Base-by-base conservation (phyloP, 2,888 invertebrate genomes). In the Ormyrus nitidulus region DNA sequence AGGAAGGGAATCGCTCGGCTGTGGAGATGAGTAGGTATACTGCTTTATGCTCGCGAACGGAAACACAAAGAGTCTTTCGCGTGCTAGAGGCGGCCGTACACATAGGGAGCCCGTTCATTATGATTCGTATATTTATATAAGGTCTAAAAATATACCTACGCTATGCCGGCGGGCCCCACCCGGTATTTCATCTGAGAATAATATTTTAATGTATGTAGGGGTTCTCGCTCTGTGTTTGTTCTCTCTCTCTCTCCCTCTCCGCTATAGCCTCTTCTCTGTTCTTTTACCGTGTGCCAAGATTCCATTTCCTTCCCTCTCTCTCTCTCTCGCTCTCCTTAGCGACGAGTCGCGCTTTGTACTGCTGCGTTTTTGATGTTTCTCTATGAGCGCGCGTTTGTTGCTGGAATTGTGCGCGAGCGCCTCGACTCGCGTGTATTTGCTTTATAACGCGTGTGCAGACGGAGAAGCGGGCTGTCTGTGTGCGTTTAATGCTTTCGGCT, bases 41-140 rank as follows among this genome's bases (percentile, higher is more conserved):
- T 34, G 34, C 34, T 80, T 82, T 80, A 73, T 78, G 76, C 81
- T 82, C 81, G 79, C 34, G 76, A 84, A 83, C 81, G 82, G 84
- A 84, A 85, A 85, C 84, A 86, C 83, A 85, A 84, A 84, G 84
- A 79, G 77, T 73, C 82, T 82, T 79, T 76, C 72, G 59, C 66
- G 76, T 46, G 68, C 51, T 56, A 62, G 71, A 56, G 64, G 54
- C n/a, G 9, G 48, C n/a, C 82, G 70, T 81, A 72, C 77, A 72
- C 58, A 51, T 13, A 71, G 62, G 83, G 84, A 86, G 87, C 86
- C 86, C 89, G 87, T 90, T 90, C 90, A 90, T 90, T 90, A 90
- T 90, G 90, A 90, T 90, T 90, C 90, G 90, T 90, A 89, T 90
- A 90, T 90, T 90, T 90, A 90, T 90, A 90, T 90, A 90, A 90